Conservation (phyloP, 2,888 invertebrate species). For the Epistrophella euchroma region DNA sequence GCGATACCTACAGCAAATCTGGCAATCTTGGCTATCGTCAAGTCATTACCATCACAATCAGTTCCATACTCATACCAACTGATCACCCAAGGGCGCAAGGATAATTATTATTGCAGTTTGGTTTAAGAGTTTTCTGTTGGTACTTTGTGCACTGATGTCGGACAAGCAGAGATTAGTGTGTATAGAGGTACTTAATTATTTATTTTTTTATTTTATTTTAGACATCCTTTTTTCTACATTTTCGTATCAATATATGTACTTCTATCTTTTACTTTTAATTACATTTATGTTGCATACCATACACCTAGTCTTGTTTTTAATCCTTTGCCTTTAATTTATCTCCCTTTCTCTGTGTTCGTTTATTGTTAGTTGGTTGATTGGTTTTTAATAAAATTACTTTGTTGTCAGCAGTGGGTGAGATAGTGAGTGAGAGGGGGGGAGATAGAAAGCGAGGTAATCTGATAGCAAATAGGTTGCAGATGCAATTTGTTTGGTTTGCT, state of each 20-base stretch:
- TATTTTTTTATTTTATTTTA: constrained; percentile 43
- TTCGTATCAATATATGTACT: constrained; percentile 17
- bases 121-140: not conserved
- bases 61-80: constrained; percentile 25
- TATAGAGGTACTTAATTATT: constrained; percentile 47
- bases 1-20: not conserved
- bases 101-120: constrained; percentile 65
- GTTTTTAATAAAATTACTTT: constrained; percentile 70
- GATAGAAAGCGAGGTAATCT: constrained; percentile 26
- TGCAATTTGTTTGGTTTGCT: constrained; percentile 47
- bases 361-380: constrained; percentile 68
- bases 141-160: not conserved
- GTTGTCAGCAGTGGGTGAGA: constrained; percentile 32
- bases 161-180: not conserved
- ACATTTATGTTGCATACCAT: not conserved
- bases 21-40: constrained; percentile 36
- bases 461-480: constrained; percentile 41
- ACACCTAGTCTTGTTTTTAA: not conserved
- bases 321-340: constrained; percentile 15
- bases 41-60: constrained; percentile 36
- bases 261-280: not conserved
- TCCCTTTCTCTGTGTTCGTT: constrained; percentile 10
- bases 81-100: constrained; percentile 35
- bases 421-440: no score
- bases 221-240: not conserved